phyloP scores from a whole-genome alignment of 2,113 vertebrate species.

The Onychostoma macrolepis region DNA sequence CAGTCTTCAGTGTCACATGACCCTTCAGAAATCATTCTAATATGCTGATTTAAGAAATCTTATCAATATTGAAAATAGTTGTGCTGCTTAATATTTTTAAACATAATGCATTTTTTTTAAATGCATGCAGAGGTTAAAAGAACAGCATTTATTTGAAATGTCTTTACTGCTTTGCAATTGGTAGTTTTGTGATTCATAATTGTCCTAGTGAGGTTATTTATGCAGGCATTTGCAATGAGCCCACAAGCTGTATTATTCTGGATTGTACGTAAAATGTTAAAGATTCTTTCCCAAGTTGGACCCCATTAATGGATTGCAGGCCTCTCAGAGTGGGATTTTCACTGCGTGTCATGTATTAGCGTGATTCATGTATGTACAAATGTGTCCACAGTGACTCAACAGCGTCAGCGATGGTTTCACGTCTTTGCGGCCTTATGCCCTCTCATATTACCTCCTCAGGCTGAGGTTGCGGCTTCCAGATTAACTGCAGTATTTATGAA shows the following conservation, averaged over 20 bases:
- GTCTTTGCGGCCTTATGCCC: neutral
- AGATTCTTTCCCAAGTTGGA: neutral
- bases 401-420: neutral
- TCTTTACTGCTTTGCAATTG: neutral
- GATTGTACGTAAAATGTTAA: neutral
- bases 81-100: neutral
- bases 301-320: conserved; percentile 1
- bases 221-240: neutral
- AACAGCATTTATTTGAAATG: too few relatives aligned
- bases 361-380: neutral
- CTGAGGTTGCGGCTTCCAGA: conserved; percentile 61
- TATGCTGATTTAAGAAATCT: neutral
- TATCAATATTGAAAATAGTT: neutral
- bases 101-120: neutral
- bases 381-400: neutral
- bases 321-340: neutral
- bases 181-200: neutral
- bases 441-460: conserved; percentile 21
- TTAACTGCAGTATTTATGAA: conserved; percentile 80
- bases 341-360: neutral
- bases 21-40: neutral
- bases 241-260: neutral
- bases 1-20: neutral
- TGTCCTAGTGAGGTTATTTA: neutral
- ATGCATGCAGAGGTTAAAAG: neutral